These are phyloP conservation scores for Operophtera brumata DNA, from an alignment of 2,888 invertebrate species.

Conservation along the genomic window DNA sequence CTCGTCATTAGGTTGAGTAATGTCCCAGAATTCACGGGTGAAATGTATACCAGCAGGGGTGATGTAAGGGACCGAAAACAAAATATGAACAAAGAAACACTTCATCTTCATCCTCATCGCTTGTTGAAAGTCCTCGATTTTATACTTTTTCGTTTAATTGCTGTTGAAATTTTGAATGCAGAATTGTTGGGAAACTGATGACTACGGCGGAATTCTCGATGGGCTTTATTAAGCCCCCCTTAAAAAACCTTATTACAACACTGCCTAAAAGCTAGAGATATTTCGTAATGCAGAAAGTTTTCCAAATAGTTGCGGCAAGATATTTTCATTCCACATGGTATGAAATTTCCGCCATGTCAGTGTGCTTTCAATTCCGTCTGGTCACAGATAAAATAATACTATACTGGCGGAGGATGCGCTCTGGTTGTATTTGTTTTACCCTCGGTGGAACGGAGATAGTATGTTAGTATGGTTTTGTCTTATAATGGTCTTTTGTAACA, in stretches of 20 bases:
- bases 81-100: too few species aligned
- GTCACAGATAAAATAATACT: too few species aligned
- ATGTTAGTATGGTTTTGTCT: too few species aligned
- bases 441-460: too few species aligned
- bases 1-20: slow-evolving; percentile 24
- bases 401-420: neutral
- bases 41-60: neutral
- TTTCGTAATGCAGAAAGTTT: slow-evolving; percentile 18
- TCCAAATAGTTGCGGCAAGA: slow-evolving; percentile 16
- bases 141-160: too few species aligned
- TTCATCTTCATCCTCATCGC: too few species aligned
- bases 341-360: slow-evolving; percentile 9
- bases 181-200: too few species aligned
- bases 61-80: too few species aligned
- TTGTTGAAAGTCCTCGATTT: too few species aligned
- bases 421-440: slow-evolving; percentile 6
- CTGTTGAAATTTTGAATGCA: too few species aligned
- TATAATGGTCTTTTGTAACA: too few species aligned
- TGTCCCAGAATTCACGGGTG: slow-evolving; percentile 13
- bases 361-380: slow-evolving; percentile 10
- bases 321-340: slow-evolving; percentile 14
- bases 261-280: slow-evolving; percentile 7
- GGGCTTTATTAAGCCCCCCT: neutral
- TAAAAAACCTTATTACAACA: neutral
- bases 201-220: too few species aligned